Conservation (phyloP, 2,113 vertebrate genomes). For the Hydropotes inermis region DNA sequence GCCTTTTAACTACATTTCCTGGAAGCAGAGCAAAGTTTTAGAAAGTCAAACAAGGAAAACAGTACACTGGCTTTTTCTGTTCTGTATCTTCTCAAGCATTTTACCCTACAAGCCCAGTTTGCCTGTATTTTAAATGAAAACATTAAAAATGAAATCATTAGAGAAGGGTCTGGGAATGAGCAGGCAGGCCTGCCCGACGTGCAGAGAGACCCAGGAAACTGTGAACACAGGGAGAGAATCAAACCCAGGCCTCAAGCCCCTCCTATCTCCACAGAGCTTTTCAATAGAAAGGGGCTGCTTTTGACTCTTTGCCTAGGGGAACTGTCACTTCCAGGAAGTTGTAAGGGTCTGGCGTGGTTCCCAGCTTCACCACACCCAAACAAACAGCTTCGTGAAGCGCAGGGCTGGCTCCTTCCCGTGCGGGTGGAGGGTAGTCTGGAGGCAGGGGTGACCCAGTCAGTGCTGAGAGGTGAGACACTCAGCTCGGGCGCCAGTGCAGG, state of each 20-base stretch:
- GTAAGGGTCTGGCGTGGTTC: background rate
- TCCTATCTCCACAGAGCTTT: background rate
- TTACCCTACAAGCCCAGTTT: slow-evolving; percentile 15
- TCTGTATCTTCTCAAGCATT: background rate
- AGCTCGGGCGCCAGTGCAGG: background rate
- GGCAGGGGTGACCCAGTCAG: background rate
- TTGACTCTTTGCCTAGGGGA: background rate
- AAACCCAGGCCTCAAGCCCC: background rate
- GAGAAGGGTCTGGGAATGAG: background rate
- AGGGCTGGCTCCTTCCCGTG: background rate
- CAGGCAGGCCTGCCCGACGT: background rate
- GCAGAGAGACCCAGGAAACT: background rate
- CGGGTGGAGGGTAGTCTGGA: background rate
- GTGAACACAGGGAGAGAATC: background rate
- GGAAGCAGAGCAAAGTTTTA: background rate
- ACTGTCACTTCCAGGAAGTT: slow-evolving; percentile 22
- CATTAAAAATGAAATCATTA: slow-evolving; percentile 44
- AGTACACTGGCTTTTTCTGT: background rate
- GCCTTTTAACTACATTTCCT: background rate
- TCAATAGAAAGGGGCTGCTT: slow-evolving; percentile 1
- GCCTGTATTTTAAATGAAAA: slow-evolving; percentile 45
- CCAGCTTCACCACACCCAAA: slow-evolving; percentile 4
- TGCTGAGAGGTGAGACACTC: background rate
- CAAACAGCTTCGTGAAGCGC: background rate
- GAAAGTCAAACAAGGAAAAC: background rate